Evolutionary conservation across 2,797 vertebrate genomes (phyloP).

Genomic region (Poliocrania exsul): DNA sequence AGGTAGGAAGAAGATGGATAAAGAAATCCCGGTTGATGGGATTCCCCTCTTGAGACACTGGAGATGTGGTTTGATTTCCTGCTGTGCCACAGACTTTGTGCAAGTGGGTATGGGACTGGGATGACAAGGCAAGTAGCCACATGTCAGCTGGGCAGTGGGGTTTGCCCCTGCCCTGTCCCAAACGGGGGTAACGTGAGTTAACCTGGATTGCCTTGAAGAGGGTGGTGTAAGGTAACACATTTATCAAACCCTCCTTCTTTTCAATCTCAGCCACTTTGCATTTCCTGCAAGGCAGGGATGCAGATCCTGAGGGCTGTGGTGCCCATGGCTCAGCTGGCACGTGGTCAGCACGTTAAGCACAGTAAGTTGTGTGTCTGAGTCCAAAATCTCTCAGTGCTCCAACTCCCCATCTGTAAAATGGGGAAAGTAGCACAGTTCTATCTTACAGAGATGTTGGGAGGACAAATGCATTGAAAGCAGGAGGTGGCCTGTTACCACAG

Average conservation of each 20-base stretch:
- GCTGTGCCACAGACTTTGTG: not conserved
- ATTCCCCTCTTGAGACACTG: not conserved
- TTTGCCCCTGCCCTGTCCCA: not conserved
- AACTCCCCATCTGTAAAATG: slow-evolving; percentile 50
- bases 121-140: not conserved
- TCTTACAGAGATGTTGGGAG: slow-evolving; percentile 70
- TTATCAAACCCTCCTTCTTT: not conserved
- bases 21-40: not conserved
- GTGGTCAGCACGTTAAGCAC: slow-evolving; percentile 8
- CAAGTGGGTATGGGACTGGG: not conserved
- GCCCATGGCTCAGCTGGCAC: slow-evolving; percentile 27
- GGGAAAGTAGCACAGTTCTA: slow-evolving; percentile 30
- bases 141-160: not conserved
- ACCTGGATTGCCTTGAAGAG: not conserved
- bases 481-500: slow-evolving; percentile 70
- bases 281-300: slow-evolving; percentile 44
- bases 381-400: slow-evolving; percentile 39
- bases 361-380: not conserved
- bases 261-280: not conserved
- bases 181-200: not conserved
- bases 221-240: not conserved
- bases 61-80: not conserved
- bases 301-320: not conserved
- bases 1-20: not conserved
- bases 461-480: slow-evolving; percentile 67